These are phyloP conservation scores for Panthera leo DNA, from an alignment of 2,113 vertebrate species.

Conservation along the genomic window DNA sequence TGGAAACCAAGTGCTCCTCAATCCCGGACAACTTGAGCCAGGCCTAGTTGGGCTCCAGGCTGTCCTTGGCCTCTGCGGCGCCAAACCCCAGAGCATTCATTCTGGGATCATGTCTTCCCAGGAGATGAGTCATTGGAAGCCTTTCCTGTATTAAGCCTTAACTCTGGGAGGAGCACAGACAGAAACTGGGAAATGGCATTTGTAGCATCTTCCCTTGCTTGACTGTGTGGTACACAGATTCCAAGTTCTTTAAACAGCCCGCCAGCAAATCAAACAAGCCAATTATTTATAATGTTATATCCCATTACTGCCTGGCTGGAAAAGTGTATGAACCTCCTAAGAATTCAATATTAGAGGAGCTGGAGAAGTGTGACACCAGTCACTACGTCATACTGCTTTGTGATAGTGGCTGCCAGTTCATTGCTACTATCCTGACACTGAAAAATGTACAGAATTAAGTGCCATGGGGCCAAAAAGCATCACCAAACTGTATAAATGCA, in stretches of 20 bases:
- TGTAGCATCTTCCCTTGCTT: conserved; percentile 92
- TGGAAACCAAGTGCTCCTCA: not conserved
- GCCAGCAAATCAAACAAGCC: conserved; percentile 94
- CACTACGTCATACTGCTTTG: conserved; percentile 96
- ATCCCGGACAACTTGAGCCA: conserved; percentile 86
- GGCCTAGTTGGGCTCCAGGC: conserved; percentile 91
- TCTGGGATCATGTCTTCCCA: conserved; percentile 87
- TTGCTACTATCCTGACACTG: conserved; percentile 91
- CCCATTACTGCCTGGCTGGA: conserved; percentile 93
- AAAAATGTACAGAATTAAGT: conserved; percentile 93
- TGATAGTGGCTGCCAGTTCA: conserved; percentile 95
- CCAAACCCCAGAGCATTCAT: conserved; percentile 90
- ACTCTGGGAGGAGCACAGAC: conserved; percentile 91
- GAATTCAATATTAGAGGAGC: conserved; percentile 90
- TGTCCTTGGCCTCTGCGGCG: conserved; percentile 90
- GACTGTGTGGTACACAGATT: conserved; percentile 92
- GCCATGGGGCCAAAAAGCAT: conserved; percentile 92
- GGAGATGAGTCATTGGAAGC: conserved; percentile 91
- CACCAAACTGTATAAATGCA: conserved; percentile 95
- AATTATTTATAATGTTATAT: conserved; percentile 94
- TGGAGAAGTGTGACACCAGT: conserved; percentile 94
- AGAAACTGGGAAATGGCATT: conserved; percentile 93
- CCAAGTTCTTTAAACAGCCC: conserved; percentile 93
- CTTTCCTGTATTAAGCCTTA: conserved; percentile 89
- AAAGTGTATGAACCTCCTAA: conserved; percentile 93